Evolutionary conservation across 2,113 vertebrate species (phyloP), one percentile per base, ranked within the genome.

Genomic region (Colius striatus): DNA sequence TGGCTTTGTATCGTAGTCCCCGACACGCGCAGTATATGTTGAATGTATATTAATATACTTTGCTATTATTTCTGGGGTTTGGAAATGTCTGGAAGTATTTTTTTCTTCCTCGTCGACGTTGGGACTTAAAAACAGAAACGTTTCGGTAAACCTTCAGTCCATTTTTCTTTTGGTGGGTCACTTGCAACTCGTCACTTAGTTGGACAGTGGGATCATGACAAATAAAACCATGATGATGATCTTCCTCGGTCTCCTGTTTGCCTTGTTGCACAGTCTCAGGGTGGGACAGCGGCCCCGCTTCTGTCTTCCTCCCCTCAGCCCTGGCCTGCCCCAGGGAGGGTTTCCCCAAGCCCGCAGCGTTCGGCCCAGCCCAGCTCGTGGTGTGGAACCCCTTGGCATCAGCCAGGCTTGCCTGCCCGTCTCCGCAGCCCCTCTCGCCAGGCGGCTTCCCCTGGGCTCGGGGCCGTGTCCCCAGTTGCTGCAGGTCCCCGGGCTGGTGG

Each of bases 11-110:
- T 97, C 95, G 97, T 97, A 98, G 98, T 96, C 95, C 95, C 95
- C 97, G 89, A 93, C 95, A 97, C 96, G 95, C 92, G 66, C 97
- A 96, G 97, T 98, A 90, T 98, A 95, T 97, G 98, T 98, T 98
- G 98, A 98, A 98, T 98, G 98, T 98, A 98, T 97, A 98, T 97
- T 96, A 95, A 97, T 96, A 97, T 97, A 96, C 97, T 98, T 98
- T 97, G 95, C 97, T 97, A 94, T 97, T 95, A 93, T 97, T 97
- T 98, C 98, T 98, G 98, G 55, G 55, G 55, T 97, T 96, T 94
- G 97, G 96, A 98, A 98, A 98, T 96, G 97, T 98, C 97, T 41
- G 87, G 91, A 97, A 97, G 96, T 98, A 97, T 97, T 97, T 98
- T 97, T 25, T 47, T 47, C 20, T 97, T 96, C 97, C 96, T 97